A percentile compares a stretch with the other conserved stretches of the same genome.
These are phyloP conservation scores for Jacana jacana DNA, from an alignment of 2,113 vertebrate genomes.

Conservation along the genomic window DNA sequence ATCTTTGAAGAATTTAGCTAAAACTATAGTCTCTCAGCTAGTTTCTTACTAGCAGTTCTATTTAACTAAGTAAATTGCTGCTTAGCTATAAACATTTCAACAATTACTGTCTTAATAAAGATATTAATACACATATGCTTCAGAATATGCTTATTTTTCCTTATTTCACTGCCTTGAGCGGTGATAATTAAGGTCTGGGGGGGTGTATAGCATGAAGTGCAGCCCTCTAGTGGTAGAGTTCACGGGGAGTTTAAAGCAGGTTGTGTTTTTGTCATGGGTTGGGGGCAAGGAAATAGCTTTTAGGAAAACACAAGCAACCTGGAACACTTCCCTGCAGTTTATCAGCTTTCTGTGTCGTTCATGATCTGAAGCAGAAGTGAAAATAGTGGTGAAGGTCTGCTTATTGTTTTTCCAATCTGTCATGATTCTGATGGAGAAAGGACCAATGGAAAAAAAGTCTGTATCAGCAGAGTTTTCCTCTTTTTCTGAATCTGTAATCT, in stretches of 20 bases:
- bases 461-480: not conserved
- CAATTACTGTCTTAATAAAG: not conserved
- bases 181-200: not conserved
- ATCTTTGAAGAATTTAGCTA: not conserved
- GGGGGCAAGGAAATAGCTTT: not conserved
- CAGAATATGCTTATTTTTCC: not conserved
- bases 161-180: not conserved
- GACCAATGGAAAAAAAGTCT: not conserved
- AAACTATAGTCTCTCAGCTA: not conserved
- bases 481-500: not conserved
- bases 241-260: not conserved
- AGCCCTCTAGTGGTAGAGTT: constrained; percentile 51
- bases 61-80: not conserved
- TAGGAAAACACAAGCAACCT: not conserved
- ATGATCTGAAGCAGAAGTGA: not conserved
- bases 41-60: not conserved
- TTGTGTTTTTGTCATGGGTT: not conserved
- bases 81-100: not conserved
- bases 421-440: not conserved
- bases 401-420: not conserved
- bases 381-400: not conserved
- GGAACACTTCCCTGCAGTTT: not conserved
- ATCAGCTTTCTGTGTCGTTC: not conserved
- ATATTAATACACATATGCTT: not conserved
- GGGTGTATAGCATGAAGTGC: not conserved